A percentile compares a stretch with the other conserved stretches of the same genome.
phyloP scores from a whole-genome alignment of 2,888 invertebrate genomes.

The Lissonota sp. region DNA sequence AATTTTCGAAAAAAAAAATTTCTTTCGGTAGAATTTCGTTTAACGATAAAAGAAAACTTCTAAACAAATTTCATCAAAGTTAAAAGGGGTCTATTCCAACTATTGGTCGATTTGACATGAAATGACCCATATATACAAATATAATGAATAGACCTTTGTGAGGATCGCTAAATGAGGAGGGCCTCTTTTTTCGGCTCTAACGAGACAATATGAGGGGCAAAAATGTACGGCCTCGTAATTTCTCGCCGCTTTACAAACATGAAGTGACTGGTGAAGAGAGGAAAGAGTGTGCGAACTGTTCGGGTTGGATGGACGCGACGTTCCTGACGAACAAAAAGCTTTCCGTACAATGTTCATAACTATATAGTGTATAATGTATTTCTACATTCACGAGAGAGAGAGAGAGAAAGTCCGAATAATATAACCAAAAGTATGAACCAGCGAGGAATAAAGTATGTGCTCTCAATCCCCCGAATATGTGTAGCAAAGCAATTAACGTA shows the following conservation, averaged over 20 bases:
- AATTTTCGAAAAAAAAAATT: too few relatives aligned
- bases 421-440: neutral
- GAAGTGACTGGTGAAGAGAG: neutral
- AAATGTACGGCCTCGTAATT: slow-evolving; percentile 24
- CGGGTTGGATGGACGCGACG: neutral
- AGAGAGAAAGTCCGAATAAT: neutral
- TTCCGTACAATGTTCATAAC: neutral
- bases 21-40: too few relatives aligned
- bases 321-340: slow-evolving; percentile 4
- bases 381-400: neutral
- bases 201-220: slow-evolving; percentile 32
- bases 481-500: slow-evolving; percentile 42
- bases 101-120: too few relatives aligned
- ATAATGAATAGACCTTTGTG: slow-evolving; percentile 46
- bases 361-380: neutral
- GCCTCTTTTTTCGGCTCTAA: slow-evolving; percentile 24
- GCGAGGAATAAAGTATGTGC: neutral
- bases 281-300: neutral
- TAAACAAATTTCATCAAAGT: too few relatives aligned
- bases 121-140: too few relatives aligned
- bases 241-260: slow-evolving; percentile 2
- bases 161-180: slow-evolving; percentile 35
- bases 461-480: neutral
- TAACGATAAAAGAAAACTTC: too few relatives aligned
- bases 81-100: too few relatives aligned